Percentiles rank a stretch among this genome's conserved stretches.
Conservation (phyloP, 2,113 vertebrate species). For the Microcebus ravelobensis region DNA sequence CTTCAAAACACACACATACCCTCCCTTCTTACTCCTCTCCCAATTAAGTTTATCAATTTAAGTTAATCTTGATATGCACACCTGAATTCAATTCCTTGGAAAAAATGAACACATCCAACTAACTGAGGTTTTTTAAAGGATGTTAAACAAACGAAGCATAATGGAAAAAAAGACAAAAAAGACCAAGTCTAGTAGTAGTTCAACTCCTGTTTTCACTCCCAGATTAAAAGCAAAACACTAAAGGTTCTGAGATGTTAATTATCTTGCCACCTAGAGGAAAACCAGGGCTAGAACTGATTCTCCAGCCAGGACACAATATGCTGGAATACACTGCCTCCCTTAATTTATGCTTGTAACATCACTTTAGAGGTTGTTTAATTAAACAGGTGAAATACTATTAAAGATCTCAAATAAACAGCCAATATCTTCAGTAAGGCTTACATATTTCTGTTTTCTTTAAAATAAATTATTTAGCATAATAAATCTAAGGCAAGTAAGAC, state of each 20-base stretch:
- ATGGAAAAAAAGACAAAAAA: not conserved
- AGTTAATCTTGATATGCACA: not conserved
- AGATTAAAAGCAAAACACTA: not conserved
- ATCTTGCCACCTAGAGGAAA: not conserved
- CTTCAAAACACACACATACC: not conserved
- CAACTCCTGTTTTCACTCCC: not conserved
- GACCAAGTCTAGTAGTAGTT: not conserved
- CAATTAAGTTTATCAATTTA: not conserved
- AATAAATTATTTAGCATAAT: not conserved
- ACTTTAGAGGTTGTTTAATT: not conserved
- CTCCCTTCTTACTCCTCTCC: not conserved
- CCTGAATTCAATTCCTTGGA: slow-evolving; percentile 3
- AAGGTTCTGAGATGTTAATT: slow-evolving; percentile 1
- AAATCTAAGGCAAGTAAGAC: not conserved
- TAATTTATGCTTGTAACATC: slow-evolving; percentile 1
- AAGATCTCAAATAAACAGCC: not conserved
- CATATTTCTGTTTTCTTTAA: slow-evolving; percentile 6
- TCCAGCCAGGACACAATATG: not conserved
- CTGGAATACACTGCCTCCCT: not conserved
- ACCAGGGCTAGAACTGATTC: not conserved
- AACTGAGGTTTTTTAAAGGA: slow-evolving; percentile 11
- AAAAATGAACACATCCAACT: not conserved
- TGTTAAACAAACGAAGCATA: not conserved
- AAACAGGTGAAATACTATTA: not conserved
- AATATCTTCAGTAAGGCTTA: not conserved